Evolutionary conservation across 2,113 vertebrate genomes (phyloP).

Genomic region (Eudyptes chrysolophus): DNA sequence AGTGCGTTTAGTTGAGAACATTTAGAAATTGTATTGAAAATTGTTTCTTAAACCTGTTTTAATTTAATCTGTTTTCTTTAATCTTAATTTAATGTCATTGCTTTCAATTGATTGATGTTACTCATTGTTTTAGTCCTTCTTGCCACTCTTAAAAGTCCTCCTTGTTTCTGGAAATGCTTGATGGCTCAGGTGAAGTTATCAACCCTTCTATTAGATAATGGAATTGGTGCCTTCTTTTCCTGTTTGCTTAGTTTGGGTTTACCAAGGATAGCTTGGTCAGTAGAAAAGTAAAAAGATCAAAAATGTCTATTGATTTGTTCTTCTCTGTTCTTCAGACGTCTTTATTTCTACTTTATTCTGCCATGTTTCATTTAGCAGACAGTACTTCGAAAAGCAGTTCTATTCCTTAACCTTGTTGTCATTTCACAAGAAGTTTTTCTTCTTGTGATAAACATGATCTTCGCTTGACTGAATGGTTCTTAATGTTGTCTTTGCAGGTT

Average conservation of each 20-base stretch:
- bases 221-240: not conserved
- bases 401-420: not conserved
- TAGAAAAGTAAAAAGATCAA: not conserved
- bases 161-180: not conserved
- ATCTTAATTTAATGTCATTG: not conserved
- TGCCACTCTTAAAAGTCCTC: not conserved
- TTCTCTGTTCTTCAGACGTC: not conserved
- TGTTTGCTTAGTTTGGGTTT: not conserved
- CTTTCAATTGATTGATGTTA: not conserved
- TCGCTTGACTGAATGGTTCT: too few relatives aligned
- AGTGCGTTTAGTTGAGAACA: not conserved
- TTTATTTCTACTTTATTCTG: not conserved
- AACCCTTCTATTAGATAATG: not conserved
- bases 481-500: slow-evolving; percentile 67
- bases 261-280: not conserved
- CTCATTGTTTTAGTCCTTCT: not conserved
- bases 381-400: not conserved
- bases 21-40: not conserved
- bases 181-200: not conserved
- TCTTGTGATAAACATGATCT: not conserved
- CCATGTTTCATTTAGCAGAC: not conserved
- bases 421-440: not conserved
- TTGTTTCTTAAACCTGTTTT: not conserved
- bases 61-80: not conserved
- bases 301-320: not conserved